Evolutionary conservation across 1,140 invertebrate genomes (phyloP).

Genomic region (Tetramorium alpestre): DNA sequence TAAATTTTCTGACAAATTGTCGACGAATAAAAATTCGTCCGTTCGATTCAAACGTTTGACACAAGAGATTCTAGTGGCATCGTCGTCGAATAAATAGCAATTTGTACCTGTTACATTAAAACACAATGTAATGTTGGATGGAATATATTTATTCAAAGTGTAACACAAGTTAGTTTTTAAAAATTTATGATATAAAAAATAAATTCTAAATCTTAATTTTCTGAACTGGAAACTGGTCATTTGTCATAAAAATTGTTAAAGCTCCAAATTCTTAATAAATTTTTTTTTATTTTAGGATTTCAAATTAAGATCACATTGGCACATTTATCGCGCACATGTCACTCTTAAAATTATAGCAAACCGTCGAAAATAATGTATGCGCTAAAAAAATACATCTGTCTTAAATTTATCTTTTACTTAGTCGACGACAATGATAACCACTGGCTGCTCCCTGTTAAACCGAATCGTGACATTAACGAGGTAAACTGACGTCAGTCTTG

Average conservation of each 20-base stretch:
- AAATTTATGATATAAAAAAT: neutral
- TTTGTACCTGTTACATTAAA: neutral
- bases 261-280: neutral
- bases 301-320: neutral
- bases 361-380: neutral
- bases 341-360: neutral
- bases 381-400: neutral
- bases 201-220: neutral
- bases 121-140: neutral
- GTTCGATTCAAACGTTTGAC: neutral
- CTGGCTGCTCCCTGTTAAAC: slow-evolving; percentile 8
- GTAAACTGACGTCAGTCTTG: slow-evolving; percentile 66
- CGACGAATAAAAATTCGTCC: slow-evolving; percentile 34
- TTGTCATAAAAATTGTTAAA: neutral
- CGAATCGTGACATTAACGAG: slow-evolving; percentile 19
- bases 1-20: slow-evolving; percentile 24
- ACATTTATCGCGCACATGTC: neutral
- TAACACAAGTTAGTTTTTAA: neutral
- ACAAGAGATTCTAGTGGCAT: neutral
- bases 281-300: neutral
- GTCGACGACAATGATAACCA: slow-evolving; percentile 21
- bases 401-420: neutral
- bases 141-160: neutral
- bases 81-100: neutral
- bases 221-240: neutral